Base-by-base conservation (phyloP, 1,140 invertebrate species). In the Heliconius melpomene region DNA sequence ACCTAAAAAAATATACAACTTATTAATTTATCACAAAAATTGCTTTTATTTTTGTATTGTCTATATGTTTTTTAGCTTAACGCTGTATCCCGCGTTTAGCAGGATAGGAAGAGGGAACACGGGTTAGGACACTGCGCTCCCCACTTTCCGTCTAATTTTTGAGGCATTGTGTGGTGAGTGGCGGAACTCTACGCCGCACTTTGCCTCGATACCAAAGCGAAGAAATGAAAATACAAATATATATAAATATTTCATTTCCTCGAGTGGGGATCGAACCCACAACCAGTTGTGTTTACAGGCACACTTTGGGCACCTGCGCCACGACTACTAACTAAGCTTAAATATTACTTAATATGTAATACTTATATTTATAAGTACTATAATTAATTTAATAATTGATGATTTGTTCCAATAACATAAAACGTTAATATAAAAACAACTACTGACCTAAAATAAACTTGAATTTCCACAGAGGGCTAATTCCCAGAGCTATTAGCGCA, bases 401-500 rank as follows among this genome's bases (percentile, higher is more conserved):
- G 13, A 16, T 46, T 46, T 46, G 16, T 46, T 16, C 3, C 40
- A 52, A 52, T 52, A 20, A 6, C 6, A 52, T 46, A 57, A n/a
- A 57, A n/a, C 3, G 1, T 57, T 9, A 78, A 80, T 70, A 79
- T 79, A 74, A 78, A 82, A 84, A 74, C 38, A 57, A 79, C 77
- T 60, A 95, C 96, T 96, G 94, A 98, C 98, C 98, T 85, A 99
- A 95, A 79, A 99, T 95, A 86, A 99, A 96, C 95, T 99, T 99
- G 94, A 98, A 98, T 93, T 98, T 96, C 98, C 98, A 99, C 80
- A 99, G 94, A 71, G 98, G 97, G 80, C 98, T 98, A 70, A 99
- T 97, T 95, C 99, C 98, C 77, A 99, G 95, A 46, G 98, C 98
- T 84, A 99, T 98, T 72, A 99, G 96, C 71, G 98, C 98, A 83